These are phyloP conservation scores for Amphiprion percula DNA, from an alignment of 2,113 vertebrate genomes.

Conservation along the genomic window DNA sequence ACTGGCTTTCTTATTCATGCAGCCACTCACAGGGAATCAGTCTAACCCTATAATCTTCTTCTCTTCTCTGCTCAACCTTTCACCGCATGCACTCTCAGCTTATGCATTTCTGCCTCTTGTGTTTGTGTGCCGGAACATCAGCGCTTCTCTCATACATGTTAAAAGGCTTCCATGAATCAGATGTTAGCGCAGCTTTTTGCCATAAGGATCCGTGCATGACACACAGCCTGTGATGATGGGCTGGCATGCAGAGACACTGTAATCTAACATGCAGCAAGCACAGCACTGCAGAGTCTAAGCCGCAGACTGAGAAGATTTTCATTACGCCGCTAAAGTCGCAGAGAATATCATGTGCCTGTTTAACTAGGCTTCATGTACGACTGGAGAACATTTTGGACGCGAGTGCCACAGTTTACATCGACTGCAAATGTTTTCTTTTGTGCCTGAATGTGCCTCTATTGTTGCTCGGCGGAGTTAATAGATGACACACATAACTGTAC, in stretches of 20 bases:
- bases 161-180: constrained; percentile 44
- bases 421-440: neutral
- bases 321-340: constrained; percentile 7
- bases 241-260: constrained; percentile 23
- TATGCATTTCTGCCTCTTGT: constrained; percentile 15
- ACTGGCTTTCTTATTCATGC: constrained; percentile 63
- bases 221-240: constrained; percentile 38
- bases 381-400: neutral
- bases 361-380: neutral
- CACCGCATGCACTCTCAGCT: constrained; percentile 27
- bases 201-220: constrained; percentile 25
- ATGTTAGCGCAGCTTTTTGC: constrained; percentile 37
- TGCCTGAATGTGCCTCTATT: neutral
- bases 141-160: constrained; percentile 46
- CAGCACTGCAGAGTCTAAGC: constrained; percentile 50
- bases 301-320: constrained; percentile 37
- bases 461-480: neutral
- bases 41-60: constrained; percentile 69
- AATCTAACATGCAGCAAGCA: constrained; percentile 30
- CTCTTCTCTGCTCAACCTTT: constrained; percentile 40
- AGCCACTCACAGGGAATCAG: constrained; percentile 59
- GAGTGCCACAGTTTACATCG: neutral
- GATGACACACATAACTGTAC: constrained; percentile 11
- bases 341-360: constrained; percentile 23
- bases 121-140: neutral